Evolutionary conservation across 1,140 invertebrate species (phyloP), one percentile per base, ranked within the genome.

Genomic region (Magallana ariakensis): DNA sequence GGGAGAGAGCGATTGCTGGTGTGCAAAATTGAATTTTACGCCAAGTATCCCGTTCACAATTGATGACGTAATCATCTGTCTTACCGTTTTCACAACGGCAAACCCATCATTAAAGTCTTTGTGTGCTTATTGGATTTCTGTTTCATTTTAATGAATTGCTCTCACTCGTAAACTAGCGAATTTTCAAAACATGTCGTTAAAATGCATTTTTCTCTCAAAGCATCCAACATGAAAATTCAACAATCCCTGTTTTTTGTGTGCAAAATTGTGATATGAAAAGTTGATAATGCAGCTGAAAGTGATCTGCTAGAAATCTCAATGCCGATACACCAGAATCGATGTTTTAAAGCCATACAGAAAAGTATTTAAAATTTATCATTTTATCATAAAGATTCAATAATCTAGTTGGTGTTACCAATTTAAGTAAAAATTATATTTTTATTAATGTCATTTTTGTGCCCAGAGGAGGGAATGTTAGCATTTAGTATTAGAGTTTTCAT

Each of bases 71-170:
- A 75, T 33, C 11, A 22, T 11, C 8, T 26, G 19, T 75, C 66
- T 75, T 75, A 26, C 66, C 66, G 66, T 75, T 75, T 75, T 75
- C 66, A 75, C 33, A 26, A 75, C 66, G 22, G 66, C 66, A 33
- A 75, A 75, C 66, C 66, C 66, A 75, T 26, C 66, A 75, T 75
- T 75, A 10, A 19, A 75, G 22, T 75, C 22, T 75, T 22, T 75
- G 66, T 75, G 66, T 75, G 66, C 26, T 75, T 75, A 75, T 75
- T 75, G 66, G 66, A 75, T 75, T 75, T 75, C 66, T 75, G 66
- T 75, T 75, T 33, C 66, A 75, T 75, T 75, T 75, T 75, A 75
- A 75, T 75, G 66, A 75, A 75, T 75, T 75, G 66, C 26, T 22
- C 22, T 22, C 7, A 26, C 66, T 75, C 66, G 22, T 75, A 75